These are phyloP conservation scores for Zonotrichia leucophrys DNA, from an alignment of 2,113 vertebrate genomes.

Conservation along the genomic window DNA sequence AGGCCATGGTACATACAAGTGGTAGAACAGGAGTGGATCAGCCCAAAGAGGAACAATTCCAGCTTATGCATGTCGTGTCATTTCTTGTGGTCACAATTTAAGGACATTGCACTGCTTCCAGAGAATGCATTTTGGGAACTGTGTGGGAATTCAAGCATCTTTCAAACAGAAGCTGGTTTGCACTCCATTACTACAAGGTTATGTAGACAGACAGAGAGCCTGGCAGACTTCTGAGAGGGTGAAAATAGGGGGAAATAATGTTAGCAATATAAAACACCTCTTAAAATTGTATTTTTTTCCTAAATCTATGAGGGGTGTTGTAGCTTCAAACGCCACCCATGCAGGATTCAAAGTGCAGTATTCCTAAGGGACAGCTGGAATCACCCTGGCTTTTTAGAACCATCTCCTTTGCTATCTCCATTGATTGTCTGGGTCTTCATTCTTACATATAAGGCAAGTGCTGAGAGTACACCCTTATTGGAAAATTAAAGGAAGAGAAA, in stretches of 20 bases:
- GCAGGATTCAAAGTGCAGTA: not conserved
- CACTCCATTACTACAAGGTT: not conserved
- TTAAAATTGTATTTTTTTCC: not conserved
- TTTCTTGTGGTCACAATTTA: not conserved
- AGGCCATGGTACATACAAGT: not conserved
- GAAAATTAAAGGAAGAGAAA: not conserved
- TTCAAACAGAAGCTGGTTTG: not conserved
- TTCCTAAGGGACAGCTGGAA: not conserved
- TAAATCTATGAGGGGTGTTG: not conserved
- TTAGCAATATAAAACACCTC: not conserved
- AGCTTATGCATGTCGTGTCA: not conserved
- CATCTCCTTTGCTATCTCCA: not conserved
- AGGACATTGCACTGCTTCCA: not conserved
- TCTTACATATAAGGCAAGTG: not conserved
- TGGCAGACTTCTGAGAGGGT: not conserved
- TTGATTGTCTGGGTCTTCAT: not conserved
- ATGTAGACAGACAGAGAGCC: not conserved
- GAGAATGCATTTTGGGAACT: not conserved
- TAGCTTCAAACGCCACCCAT: not conserved
- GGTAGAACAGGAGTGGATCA: not conserved
- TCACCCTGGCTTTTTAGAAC: not conserved
- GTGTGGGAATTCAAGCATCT: not conserved
- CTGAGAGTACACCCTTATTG: accelerated
- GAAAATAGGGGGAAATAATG: not conserved
- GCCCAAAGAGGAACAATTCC: not conserved